Evolutionary conservation across 2,888 invertebrate genomes (phyloP), one percentile per base, ranked within the genome.

Genomic region (Tachina lurida): DNA sequence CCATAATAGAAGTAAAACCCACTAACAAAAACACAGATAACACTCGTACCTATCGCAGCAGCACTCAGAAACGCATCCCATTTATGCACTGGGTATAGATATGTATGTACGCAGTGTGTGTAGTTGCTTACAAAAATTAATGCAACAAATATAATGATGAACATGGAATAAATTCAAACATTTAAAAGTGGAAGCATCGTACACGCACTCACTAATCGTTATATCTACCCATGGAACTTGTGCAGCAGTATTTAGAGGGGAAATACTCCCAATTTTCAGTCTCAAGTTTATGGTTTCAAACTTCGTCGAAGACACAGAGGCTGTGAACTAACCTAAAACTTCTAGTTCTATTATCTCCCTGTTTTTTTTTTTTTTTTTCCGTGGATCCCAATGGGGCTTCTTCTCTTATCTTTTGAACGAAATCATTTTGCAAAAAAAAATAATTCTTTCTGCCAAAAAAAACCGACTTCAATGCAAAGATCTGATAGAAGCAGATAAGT

Each of bases 111-210:
- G 31, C 31, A 31, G 7, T 31, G 19, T 45, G 17, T 19, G 65
- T 63, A 81, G 56, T 68, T 68, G 56, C 39, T 47, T 63, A 76
- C 22, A 54, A 63, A 63, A 65, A 77, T 58, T 17, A 15, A 47
- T 49, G 65, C 73, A 58, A 67, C 49, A 43, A 49, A 74, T 49
- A 52, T 67, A 47, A 81, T 58, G 60, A 83, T 71, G 68, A 71
- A 17, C 43, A 71, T 83, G 65, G 83, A 76, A 83, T 83, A 77
- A 83, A 83, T 83, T 77, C 52, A 67, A 77, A 73, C 58, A 71
- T 60, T 77, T 39, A 41, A 65, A 65, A 73, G 63, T 67, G 73
- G 77, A 83, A 83, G 22, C 74, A 60, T 43, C 43, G 15, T 65
- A 70, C 65, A 77, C 71, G 71, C 83, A 73, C 60, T 71, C 83